A percentile compares a stretch with the other conserved stretches of the same genome.
Conservation (phyloP, 2,797 vertebrate species). For the Pangasius djambal region DNA sequence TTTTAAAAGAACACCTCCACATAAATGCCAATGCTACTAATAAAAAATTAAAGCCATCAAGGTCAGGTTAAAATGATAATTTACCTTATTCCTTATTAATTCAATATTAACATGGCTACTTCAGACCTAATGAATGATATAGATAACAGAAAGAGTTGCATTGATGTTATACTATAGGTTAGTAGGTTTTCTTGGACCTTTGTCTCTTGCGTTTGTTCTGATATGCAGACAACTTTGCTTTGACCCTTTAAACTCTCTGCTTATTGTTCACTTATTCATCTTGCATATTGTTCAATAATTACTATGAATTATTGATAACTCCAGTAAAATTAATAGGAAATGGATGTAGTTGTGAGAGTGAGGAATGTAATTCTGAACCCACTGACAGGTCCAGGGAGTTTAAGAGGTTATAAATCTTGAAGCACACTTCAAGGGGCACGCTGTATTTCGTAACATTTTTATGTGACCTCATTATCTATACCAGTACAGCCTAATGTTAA, state of each 20-base stretch:
- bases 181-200: neutral
- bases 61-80: neutral
- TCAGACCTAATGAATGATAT: neutral
- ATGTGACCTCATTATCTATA: neutral
- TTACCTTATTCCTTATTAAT: neutral
- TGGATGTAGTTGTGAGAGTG: neutral
- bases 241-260: neutral
- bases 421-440: neutral
- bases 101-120: neutral
- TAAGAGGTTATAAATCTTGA: neutral
- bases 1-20: neutral
- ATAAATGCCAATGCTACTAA: neutral
- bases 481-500: neutral
- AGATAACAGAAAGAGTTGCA: neutral
- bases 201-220: neutral
- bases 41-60: neutral
- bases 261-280: neutral
- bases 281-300: neutral
- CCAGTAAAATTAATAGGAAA: neutral
- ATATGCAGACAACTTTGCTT: neutral
- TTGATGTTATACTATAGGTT: neutral
- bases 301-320: neutral
- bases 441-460: slow-evolving; percentile 11
- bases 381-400: no score
- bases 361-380: neutral